A percentile compares a stretch with the other conserved stretches of the same genome.
These are phyloP conservation scores for Hydroisotoma schaefferi DNA, from an alignment of 2,888 invertebrate species.

Conservation along the genomic window DNA sequence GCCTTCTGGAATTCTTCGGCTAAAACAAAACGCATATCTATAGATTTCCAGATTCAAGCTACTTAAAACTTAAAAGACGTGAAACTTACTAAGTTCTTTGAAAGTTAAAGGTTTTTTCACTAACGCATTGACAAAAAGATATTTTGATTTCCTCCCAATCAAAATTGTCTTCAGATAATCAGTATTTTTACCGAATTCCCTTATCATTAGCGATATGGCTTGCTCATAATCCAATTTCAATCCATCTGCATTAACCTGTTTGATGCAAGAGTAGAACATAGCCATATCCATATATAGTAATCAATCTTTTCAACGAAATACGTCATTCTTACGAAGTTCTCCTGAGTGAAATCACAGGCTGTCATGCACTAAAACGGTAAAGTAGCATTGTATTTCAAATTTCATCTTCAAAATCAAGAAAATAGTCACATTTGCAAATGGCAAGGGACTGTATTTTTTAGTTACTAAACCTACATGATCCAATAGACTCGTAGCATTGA, in stretches of 20 bases:
- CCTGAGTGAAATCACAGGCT: neutral
- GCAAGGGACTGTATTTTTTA: neutral
- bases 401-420: too few species aligned
- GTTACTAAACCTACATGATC: neutral
- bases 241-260: neutral
- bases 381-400: too few species aligned
- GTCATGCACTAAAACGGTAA: neutral
- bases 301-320: too few species aligned
- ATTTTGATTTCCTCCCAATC: neutral
- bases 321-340: neutral
- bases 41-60: too few species aligned
- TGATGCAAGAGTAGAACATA: too few species aligned
- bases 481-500: neutral
- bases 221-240: neutral
- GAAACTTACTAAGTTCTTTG: slow-evolving; percentile 13
- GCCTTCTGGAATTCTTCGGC: slow-evolving; percentile 18
- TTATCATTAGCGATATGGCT: neutral
- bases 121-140: neutral
- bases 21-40: slow-evolving; percentile 4
- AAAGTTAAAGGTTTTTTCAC: slow-evolving; percentile 9
- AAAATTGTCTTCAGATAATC: slow-evolving; percentile 6
- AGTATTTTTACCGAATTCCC: neutral
- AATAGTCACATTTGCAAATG: too few species aligned
- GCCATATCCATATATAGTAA: too few species aligned
- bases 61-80: too few species aligned